Conservation (phyloP, 2,888 invertebrate species). For the Orthosia gracilis region DNA sequence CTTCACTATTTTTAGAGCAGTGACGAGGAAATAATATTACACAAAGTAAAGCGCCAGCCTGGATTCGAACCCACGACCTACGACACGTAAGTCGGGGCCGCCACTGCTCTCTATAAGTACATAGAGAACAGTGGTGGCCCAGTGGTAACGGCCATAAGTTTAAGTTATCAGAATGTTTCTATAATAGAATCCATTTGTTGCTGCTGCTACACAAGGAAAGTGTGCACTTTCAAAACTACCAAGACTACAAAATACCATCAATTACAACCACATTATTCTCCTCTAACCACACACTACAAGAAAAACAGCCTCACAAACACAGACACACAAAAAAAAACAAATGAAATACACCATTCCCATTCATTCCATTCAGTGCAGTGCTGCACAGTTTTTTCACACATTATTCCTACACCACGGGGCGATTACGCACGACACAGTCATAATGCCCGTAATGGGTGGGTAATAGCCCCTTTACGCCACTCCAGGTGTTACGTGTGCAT, state of each 20-base stretch:
- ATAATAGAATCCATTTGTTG: no score
- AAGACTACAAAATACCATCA: neutral
- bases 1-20: no score
- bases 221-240: neutral
- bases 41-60: no score
- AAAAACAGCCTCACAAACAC: slow-evolving; percentile 8
- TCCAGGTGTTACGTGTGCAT: slow-evolving; percentile 76
- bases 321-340: slow-evolving; percentile 32
- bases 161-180: no score
- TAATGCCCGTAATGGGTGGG: slow-evolving; percentile 72
- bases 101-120: no score
- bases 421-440: slow-evolving; percentile 73
- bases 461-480: slow-evolving; percentile 76
- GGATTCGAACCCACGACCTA: no score
- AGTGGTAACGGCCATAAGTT: no score
- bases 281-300: neutral
- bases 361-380: slow-evolving; percentile 46
- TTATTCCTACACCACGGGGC: slow-evolving; percentile 68
- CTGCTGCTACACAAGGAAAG: no score
- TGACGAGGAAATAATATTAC: no score
- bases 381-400: slow-evolving; percentile 73
- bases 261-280: slow-evolving; percentile 13
- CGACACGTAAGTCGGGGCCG: no score
- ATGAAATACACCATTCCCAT: slow-evolving; percentile 40
- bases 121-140: no score